Evolutionary conservation across 23 tunicate genomes (phyloP).

Genomic region (Halocynthia aurantium): DNA sequence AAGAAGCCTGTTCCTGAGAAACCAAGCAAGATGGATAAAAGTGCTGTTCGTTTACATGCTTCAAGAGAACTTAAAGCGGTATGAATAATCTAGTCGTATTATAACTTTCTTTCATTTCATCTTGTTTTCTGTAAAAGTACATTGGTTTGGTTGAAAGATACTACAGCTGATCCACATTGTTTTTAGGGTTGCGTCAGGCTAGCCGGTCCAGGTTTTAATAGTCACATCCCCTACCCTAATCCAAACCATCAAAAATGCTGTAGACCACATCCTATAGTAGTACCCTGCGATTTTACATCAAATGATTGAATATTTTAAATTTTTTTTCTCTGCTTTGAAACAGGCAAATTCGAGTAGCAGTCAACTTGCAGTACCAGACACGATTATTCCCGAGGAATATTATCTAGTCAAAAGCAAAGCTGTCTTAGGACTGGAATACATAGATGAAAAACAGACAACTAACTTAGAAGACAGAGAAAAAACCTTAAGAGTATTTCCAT

Average conservation of each 20-base stretch:
- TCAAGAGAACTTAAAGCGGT: conserved; percentile 8
- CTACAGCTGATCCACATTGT: too few relatives aligned
- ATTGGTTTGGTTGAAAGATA: too few relatives aligned
- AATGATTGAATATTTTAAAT: too few relatives aligned
- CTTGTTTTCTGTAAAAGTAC: too few relatives aligned
- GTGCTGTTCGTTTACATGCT: conserved; percentile 57
- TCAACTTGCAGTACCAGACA: conserved; percentile 61
- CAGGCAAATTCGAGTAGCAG: neutral
- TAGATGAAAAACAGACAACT: conserved; percentile 67
- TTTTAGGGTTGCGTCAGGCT: too few relatives aligned
- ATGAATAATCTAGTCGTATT: neutral
- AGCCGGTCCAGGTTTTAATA: too few relatives aligned
- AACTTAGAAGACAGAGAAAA: conserved; percentile 62
- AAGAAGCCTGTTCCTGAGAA: conserved; percentile 41
- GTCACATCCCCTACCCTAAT: too few relatives aligned
- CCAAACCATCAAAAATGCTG: too few relatives aligned
- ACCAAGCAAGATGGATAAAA: conserved; percentile 52
- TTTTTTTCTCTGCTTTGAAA: too few relatives aligned
- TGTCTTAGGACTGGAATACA: conserved; percentile 86
- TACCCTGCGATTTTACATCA: too few relatives aligned
- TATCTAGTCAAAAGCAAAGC: conserved; percentile 83
- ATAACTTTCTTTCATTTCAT: too few relatives aligned
- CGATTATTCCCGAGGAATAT: conserved; percentile 81
- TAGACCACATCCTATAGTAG: too few relatives aligned
- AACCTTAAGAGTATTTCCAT: conserved; percentile 80